Percentiles rank a stretch among this genome's conserved stretches.
phyloP scores from a whole-genome alignment of 2,888 invertebrate species.

The Hyposoter didymator region DNA sequence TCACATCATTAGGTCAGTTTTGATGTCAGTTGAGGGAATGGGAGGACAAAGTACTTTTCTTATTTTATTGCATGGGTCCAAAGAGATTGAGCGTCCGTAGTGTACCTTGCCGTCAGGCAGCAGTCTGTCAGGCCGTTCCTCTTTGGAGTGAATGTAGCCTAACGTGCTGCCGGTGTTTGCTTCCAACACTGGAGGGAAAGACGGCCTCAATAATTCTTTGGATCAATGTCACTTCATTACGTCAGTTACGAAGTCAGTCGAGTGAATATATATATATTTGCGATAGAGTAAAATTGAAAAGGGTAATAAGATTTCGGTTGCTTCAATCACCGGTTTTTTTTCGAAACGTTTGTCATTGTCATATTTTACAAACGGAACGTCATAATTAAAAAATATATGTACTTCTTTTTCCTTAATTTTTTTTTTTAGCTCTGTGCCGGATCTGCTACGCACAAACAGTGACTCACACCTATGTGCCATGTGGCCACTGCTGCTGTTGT shows the following conservation, averaged over 20 bases:
- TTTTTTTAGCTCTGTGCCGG: not conserved
- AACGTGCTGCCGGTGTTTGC: too few species aligned
- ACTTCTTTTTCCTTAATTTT: not conserved
- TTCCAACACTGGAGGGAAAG: not conserved
- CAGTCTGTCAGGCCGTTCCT: slow-evolving; percentile 16
- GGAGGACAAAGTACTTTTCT: not conserved
- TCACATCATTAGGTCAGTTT: too few species aligned
- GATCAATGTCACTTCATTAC: slow-evolving; percentile 8
- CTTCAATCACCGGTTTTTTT: slow-evolving; percentile 1
- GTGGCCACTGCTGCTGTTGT: not conserved
- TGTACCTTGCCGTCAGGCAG: slow-evolving; percentile 13
- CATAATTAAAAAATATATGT: slow-evolving; percentile 1
- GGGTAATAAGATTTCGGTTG: not conserved
- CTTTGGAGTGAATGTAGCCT: not conserved
- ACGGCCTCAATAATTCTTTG: slow-evolving; percentile 3
- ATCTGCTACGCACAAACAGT: not conserved
- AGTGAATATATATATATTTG: too few species aligned
- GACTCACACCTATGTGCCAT: not conserved
- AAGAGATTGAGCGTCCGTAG: slow-evolving; percentile 3
- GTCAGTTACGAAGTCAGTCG: not conserved
- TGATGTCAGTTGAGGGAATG: too few species aligned
- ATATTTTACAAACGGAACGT: not conserved
- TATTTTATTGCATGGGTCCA: not conserved
- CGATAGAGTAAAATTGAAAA: too few species aligned
- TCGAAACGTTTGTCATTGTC: slow-evolving; percentile 1